These are phyloP conservation scores for Napeogenes sylphis DNA, from an alignment of 2,888 invertebrate genomes.

Conservation along the genomic window DNA sequence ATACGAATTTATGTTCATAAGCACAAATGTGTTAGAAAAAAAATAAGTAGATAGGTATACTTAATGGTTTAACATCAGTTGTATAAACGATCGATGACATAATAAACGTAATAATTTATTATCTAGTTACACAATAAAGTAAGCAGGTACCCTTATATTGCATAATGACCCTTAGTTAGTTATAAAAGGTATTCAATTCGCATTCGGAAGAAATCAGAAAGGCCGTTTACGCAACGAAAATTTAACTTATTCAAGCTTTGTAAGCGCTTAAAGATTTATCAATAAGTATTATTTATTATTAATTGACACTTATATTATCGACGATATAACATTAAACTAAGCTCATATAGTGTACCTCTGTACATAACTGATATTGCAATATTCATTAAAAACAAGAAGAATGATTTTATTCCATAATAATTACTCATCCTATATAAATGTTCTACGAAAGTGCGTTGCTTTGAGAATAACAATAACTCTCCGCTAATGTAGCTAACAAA, in stretches of 20 bases:
- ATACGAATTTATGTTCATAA: background rate
- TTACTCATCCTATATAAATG: too few relatives aligned
- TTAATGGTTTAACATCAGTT: background rate
- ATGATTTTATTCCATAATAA: background rate
- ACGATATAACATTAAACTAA: background rate
- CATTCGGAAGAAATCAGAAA: slow-evolving; percentile 29
- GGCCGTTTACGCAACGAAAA: slow-evolving; percentile 30
- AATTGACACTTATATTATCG: background rate
- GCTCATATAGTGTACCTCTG: background rate
- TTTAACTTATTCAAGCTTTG: slow-evolving; percentile 12
- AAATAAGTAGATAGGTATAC: too few relatives aligned
- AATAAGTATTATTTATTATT: slow-evolving; percentile 36
- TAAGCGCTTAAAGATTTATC: slow-evolving; percentile 3
- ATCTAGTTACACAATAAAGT: slow-evolving; percentile 20
- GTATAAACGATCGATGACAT: slow-evolving; percentile 1
- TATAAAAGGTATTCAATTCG: slow-evolving; percentile 22
- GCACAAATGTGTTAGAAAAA: background rate
- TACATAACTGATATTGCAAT: background rate
- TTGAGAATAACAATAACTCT: too few relatives aligned
- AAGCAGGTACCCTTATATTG: slow-evolving; percentile 20
- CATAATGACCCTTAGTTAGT: slow-evolving; percentile 29
- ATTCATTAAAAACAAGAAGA: slow-evolving; percentile 1
- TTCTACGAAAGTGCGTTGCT: too few relatives aligned
- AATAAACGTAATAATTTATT: slow-evolving; percentile 17
- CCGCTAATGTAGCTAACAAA: too few relatives aligned